Evolutionary conservation across 1,140 invertebrate species (phyloP).

Genomic region (Megathymus violae): DNA sequence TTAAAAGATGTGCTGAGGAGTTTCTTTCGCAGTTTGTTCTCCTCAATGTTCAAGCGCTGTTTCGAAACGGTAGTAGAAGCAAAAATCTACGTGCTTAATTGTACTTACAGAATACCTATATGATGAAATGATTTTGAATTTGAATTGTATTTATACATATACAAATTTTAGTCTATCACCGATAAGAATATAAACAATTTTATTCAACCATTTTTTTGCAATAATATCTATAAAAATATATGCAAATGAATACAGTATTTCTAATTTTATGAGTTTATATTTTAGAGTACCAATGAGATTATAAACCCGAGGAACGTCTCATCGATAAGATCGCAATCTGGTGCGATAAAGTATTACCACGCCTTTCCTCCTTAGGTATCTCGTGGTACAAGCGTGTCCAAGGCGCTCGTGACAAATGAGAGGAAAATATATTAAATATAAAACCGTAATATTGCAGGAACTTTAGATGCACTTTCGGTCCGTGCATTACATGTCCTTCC

Average conservation of each 20-base stretch:
- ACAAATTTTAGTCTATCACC: no score
- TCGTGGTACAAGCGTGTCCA: background rate
- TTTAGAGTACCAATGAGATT: background rate
- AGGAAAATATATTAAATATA: background rate
- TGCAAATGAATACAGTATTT: background rate
- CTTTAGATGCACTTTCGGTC: background rate
- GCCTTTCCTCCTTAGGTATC: background rate
- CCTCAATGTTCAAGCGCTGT: no score
- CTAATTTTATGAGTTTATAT: background rate
- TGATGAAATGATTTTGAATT: no score
- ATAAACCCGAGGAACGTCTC: background rate
- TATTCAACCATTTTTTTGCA: no score
- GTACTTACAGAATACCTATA: no score
- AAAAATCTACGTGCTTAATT: no score
- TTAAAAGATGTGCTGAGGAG: no score
- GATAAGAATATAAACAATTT: no score
- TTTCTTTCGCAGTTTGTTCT: no score
- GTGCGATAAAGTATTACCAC: background rate
- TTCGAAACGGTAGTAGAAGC: no score
- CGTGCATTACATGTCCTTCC: background rate
- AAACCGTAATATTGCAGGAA: background rate
- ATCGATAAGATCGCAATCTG: conserved; percentile 2
- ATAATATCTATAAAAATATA: background rate
- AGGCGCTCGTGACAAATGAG: background rate
- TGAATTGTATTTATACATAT: no score